A percentile compares a stretch with the other conserved stretches of the same genome.
Evolutionary conservation across 2,888 invertebrate species (phyloP).

Genomic region (Machimus atricapillus): DNA sequence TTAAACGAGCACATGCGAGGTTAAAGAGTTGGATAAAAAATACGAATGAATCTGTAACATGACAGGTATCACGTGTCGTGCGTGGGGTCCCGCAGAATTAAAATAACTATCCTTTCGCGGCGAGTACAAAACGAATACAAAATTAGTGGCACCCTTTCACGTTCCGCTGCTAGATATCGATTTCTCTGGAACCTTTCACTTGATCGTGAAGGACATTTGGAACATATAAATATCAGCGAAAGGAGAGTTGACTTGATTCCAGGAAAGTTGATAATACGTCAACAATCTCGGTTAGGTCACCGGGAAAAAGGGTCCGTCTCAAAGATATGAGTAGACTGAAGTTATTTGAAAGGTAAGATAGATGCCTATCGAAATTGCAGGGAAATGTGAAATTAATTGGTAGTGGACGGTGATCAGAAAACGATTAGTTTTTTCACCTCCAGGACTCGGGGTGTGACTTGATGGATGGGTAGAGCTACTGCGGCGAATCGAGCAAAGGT

Average conservation of each 20-base stretch:
- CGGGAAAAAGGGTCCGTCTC: not conserved
- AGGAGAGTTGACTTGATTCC: not conserved
- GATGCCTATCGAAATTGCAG: constrained; percentile 22
- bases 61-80: not conserved
- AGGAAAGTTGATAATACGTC: not conserved
- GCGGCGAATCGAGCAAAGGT: not conserved
- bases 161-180: constrained; percentile 12
- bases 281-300: not conserved
- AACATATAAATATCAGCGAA: not conserved
- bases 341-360: not conserved
- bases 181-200: constrained; percentile 17
- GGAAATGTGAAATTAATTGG: constrained; percentile 29
- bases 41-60: not conserved
- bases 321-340: not conserved
- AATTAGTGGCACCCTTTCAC: constrained; percentile 22
- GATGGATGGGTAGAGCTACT: not conserved
- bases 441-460: not conserved
- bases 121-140: not conserved
- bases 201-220: not conserved
- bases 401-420: not conserved
- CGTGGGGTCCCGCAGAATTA: not conserved
- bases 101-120: not conserved
- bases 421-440: not conserved
- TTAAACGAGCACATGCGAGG: not conserved
- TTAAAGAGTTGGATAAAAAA: not conserved